A percentile compares a stretch with the other conserved stretches of the same genome.
These are phyloP conservation scores for Apostichopus japonicus DNA, from an alignment of 35 echinoderm and acorn worm genomes.

Conservation along the genomic window DNA sequence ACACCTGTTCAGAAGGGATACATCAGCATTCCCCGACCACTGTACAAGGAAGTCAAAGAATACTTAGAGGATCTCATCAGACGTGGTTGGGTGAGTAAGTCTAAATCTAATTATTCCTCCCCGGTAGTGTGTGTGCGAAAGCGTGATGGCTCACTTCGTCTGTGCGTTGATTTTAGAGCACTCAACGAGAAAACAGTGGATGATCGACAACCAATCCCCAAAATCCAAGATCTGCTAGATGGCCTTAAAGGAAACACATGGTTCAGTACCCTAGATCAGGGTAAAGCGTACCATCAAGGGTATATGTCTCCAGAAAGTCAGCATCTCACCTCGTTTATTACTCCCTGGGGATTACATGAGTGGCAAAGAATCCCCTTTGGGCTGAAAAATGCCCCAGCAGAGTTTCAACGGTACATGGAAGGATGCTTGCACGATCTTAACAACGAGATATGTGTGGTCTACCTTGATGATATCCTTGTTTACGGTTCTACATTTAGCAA, in stretches of 20 bases:
- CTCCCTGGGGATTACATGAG: constrained; percentile 6
- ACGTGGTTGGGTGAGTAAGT: constrained; percentile 34
- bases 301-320: constrained; percentile 30
- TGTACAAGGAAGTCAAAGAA: constrained; percentile 37
- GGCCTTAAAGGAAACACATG: constrained; percentile 52
- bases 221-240: constrained; percentile 75
- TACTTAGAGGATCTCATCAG: constrained; percentile 34
- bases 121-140: constrained; percentile 47
- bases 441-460: too few relatives aligned
- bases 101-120: constrained; percentile 47
- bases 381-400: too few relatives aligned
- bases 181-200: constrained; percentile 56
- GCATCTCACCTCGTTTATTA: constrained; percentile 3
- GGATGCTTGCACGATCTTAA: too few relatives aligned
- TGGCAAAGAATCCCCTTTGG: constrained; percentile 24
- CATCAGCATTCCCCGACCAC: constrained; percentile 55
- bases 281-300: constrained; percentile 34
- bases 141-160: constrained; percentile 26
- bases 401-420: too few relatives aligned
- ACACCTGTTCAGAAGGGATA: constrained; percentile 61
- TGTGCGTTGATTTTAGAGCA: constrained; percentile 30
- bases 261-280: constrained; percentile 70
- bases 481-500: not conserved
- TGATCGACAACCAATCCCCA: constrained; percentile 67
- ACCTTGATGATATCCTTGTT: not conserved